These are phyloP conservation scores for Chironomus tepperi DNA, from an alignment of 1,140 invertebrate genomes.

Conservation along the genomic window DNA sequence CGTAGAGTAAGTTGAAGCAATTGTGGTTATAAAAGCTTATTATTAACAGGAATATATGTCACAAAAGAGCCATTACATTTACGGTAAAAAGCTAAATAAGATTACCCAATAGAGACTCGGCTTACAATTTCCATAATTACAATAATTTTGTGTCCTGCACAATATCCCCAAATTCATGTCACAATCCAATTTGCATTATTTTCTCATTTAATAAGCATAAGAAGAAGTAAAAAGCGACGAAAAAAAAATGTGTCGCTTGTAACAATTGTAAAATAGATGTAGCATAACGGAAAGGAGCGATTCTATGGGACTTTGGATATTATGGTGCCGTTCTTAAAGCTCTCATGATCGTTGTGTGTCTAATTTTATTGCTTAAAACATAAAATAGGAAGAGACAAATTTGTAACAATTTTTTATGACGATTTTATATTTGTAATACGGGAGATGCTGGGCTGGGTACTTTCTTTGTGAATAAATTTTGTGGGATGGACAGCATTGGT, in stretches of 20 bases:
- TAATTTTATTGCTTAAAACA: too few relatives aligned
- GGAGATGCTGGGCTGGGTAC: too few relatives aligned
- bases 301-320: too few relatives aligned
- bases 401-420: too few relatives aligned
- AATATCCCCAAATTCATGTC: not conserved
- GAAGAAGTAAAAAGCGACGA: too few relatives aligned
- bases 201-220: constrained; percentile 15
- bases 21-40: constrained; percentile 2
- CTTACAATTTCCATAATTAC: constrained; percentile 2
- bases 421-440: too few relatives aligned
- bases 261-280: not conserved
- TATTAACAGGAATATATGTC: not conserved
- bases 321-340: too few relatives aligned
- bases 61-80: not conserved
- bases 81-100: not conserved
- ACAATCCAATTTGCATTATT: constrained; percentile 14
- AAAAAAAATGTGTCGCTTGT: not conserved
- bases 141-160: not conserved
- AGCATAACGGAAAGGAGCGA: too few relatives aligned
- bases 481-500: too few relatives aligned
- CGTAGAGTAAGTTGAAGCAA: not conserved
- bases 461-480: too few relatives aligned
- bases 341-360: too few relatives aligned
- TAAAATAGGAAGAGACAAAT: too few relatives aligned
- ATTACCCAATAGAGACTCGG: not conserved